Evolutionary conservation across 2,113 vertebrate species (phyloP).

Genomic region (Halcyon malimbica): DNA sequence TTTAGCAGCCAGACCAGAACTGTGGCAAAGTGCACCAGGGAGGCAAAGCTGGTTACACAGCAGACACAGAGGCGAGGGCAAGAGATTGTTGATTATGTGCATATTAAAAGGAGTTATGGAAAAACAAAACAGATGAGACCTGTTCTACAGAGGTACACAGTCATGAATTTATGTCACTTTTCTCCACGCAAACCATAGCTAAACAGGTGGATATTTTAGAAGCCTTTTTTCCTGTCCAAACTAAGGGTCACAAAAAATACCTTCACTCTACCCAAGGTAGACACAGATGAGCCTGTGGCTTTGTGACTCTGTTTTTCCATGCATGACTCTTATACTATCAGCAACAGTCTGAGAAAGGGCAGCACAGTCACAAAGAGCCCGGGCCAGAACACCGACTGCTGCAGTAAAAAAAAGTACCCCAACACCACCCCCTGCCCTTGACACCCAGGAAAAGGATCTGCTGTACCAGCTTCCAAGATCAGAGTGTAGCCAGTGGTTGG

Average conservation of each 20-base stretch:
- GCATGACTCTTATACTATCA: neutral
- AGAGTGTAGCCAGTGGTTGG: neutral
- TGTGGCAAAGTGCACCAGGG: neutral
- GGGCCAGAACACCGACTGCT: neutral
- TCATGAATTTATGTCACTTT: neutral
- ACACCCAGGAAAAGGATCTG: neutral
- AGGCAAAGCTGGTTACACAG: neutral
- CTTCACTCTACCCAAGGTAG: neutral
- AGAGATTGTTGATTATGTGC: neutral
- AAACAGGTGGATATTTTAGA: neutral
- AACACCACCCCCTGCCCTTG: too few species aligned
- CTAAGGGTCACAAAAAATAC: neutral
- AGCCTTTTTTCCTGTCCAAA: neutral
- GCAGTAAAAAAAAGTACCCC: neutral
- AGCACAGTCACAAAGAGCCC: neutral
- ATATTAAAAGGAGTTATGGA: neutral
- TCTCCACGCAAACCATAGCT: neutral
- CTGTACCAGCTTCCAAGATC: neutral
- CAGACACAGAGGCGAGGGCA: neutral
- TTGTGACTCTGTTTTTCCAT: neutral
- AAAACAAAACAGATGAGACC: neutral
- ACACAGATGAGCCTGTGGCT: neutral
- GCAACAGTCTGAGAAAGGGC: neutral
- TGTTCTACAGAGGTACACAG: neutral
- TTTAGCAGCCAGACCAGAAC: neutral